phyloP scores from a whole-genome alignment of 2,797 vertebrate genomes.

The Hyperoplus immaculatus region DNA sequence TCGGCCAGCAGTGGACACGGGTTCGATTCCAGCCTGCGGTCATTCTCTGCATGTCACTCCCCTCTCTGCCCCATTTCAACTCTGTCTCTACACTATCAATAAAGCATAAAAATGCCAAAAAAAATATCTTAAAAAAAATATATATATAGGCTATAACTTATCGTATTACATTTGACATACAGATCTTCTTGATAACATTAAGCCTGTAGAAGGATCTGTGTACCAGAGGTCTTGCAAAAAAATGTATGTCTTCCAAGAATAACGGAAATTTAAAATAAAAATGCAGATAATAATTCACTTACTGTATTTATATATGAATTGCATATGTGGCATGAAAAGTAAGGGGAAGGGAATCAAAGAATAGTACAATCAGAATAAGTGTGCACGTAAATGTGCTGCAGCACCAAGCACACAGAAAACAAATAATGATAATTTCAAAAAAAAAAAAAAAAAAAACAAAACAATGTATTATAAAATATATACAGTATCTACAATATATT shows the following conservation, averaged over 20 bases:
- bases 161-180: background rate
- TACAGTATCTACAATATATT: no score
- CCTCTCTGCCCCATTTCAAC: no score
- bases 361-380: background rate
- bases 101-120: no score
- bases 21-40: no score
- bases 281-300: background rate
- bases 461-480: no score
- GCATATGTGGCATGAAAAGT: background rate
- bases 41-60: no score
- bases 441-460: background rate
- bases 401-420: background rate
- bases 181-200: background rate
- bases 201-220: background rate
- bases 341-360: background rate
- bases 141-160: background rate
- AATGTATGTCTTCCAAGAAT: background rate
- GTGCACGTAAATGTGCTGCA: background rate
- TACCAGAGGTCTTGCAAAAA: background rate
- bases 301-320: background rate
- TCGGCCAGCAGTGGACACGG: no score
- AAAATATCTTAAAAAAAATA: no score
- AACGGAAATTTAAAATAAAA: no score
- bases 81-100: no score
- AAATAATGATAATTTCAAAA: background rate